Conservation (phyloP, 2,888 invertebrate genomes). For the Cryptosula pallasiana region DNA sequence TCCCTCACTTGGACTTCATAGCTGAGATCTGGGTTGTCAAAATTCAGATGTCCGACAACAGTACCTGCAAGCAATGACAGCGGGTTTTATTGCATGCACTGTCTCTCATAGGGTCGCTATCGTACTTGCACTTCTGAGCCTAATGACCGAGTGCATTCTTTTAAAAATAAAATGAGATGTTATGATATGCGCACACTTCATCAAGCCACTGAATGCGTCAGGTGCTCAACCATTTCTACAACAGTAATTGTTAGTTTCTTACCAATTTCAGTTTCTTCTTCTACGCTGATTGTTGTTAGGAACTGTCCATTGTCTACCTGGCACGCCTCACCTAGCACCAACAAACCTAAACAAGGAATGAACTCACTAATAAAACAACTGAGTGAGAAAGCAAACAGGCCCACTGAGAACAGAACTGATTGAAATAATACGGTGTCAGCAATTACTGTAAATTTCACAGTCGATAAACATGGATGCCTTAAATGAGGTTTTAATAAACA, state of each 20-base stretch:
- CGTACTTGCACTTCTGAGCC: not conserved
- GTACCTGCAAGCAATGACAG: no score
- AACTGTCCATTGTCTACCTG: not conserved
- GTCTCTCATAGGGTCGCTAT: no score
- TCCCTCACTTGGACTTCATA: not conserved
- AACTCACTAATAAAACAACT: not conserved
- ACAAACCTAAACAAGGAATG: not conserved
- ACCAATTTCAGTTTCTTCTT: slow-evolving; percentile 21
- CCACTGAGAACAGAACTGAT: not conserved
- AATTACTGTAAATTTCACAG: not conserved
- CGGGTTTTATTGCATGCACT: no score
- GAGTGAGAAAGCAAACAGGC: not conserved
- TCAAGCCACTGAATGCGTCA: no score
- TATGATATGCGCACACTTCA: not conserved
- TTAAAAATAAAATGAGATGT: not conserved
- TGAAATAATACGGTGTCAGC: not conserved
- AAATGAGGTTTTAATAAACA: no score
- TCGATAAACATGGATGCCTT: no score
- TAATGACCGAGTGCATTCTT: not conserved
- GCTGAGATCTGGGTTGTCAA: not conserved
- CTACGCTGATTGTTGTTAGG: not conserved
- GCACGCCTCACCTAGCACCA: not conserved
- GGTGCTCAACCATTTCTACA: no score
- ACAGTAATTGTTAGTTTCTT: no score
- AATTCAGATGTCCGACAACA: not conserved